phyloP scores from a whole-genome alignment of 1,140 invertebrate species.

The Paraescarpia echinospica region DNA sequence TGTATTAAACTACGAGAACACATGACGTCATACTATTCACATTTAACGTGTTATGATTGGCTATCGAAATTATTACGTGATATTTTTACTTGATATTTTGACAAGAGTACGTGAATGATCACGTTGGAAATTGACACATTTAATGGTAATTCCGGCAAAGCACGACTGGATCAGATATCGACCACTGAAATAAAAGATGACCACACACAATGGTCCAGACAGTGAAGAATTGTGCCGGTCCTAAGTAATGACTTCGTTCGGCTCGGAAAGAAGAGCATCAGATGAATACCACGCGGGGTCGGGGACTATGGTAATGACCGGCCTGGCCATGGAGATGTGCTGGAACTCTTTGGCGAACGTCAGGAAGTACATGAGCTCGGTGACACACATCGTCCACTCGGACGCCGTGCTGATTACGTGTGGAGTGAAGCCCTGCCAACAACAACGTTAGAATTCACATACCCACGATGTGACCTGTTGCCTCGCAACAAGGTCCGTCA shows the following conservation, averaged over 20 bases:
- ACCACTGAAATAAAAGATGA: not conserved
- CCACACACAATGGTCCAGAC: not conserved
- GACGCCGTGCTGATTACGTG: slow-evolving; percentile 16
- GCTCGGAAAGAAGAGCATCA: not conserved
- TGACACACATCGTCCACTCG: slow-evolving; percentile 12
- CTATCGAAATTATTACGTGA: not conserved
- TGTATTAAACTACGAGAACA: not conserved
- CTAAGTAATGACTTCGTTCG: not conserved
- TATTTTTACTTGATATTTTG: not conserved
- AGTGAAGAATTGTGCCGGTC: not conserved
- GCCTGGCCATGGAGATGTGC: not conserved
- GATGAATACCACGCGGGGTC: not conserved
- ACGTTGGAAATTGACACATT: not conserved
- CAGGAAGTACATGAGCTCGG: slow-evolving; percentile 7
- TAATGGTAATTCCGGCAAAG: not conserved
- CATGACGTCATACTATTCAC: not conserved
- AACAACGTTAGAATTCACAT: not conserved
- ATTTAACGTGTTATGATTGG: not conserved
- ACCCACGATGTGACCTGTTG: not conserved
- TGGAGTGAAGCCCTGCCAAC: not conserved
- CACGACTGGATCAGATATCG: not conserved
- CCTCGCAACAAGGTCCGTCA: too few species aligned
- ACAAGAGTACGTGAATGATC: not conserved
- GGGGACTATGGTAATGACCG: not conserved
- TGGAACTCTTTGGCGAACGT: slow-evolving; percentile 13